Conservation (phyloP, 2,797 vertebrate species). For the Schizopygopsis malacanthus region DNA sequence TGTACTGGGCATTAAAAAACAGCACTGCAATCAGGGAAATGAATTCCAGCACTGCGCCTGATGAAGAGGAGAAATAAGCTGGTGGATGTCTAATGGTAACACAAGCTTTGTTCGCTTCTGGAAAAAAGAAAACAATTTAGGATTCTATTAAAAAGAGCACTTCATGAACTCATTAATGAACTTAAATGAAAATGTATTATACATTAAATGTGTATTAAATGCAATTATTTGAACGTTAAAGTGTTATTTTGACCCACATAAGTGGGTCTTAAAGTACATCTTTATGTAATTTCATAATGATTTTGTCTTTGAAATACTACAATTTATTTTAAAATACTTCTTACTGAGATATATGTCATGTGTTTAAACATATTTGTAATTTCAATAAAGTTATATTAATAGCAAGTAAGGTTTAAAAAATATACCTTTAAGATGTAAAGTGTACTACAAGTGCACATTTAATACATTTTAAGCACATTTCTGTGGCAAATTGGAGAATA, state of each 20-base stretch:
- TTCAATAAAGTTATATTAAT: no score
- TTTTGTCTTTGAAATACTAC: background rate
- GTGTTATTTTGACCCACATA: background rate
- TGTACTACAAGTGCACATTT: background rate
- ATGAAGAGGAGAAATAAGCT: background rate
- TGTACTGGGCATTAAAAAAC: slow-evolving; percentile 16
- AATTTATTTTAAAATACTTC: background rate
- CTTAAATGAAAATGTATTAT: background rate
- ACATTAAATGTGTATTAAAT: background rate
- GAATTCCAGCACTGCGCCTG: background rate
- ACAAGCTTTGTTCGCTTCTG: background rate
- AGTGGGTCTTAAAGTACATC: background rate
- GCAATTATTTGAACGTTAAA: background rate
- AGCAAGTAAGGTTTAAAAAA: no score
- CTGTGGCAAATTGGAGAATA: background rate
- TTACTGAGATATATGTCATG: background rate
- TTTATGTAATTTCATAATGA: background rate
- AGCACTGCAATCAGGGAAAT: background rate
- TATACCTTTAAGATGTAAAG: background rate
- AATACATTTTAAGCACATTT: background rate
- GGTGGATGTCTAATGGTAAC: background rate
- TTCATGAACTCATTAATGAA: background rate
- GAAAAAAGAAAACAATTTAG: background rate
- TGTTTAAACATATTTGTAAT: background rate
- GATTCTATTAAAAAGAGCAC: background rate